Evolutionary conservation across 1,140 invertebrate genomes (phyloP).

Genomic region (Heliconius hermathena): DNA sequence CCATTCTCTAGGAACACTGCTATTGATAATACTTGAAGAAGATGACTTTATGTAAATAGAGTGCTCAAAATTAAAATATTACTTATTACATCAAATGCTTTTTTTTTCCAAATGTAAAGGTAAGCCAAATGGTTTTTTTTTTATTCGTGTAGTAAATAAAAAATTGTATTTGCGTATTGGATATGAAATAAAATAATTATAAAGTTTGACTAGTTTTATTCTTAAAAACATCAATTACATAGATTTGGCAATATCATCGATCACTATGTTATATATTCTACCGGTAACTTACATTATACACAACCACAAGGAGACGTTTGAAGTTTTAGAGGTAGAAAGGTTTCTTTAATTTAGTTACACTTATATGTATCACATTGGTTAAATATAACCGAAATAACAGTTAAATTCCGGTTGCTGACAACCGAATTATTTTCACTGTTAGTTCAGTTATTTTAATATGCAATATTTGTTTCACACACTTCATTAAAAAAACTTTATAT

Average conservation of each 20-base stretch:
- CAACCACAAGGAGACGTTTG: constrained; percentile 53
- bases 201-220: constrained; percentile 70
- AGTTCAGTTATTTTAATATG: not conserved
- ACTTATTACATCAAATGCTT: too few relatives aligned
- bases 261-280: constrained; percentile 44
- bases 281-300: constrained; percentile 50
- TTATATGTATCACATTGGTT: not conserved
- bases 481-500: not conserved
- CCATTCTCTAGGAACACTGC: too few relatives aligned
- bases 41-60: too few relatives aligned
- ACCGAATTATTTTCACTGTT: not conserved
- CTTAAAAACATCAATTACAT: constrained; percentile 69
- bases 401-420: not conserved
- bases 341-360: constrained; percentile 19
- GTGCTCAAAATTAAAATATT: not conserved
- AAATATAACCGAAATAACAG: constrained; percentile 3
- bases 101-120: too few relatives aligned
- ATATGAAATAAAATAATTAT: not conserved
- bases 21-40: too few relatives aligned
- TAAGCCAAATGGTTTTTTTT: too few relatives aligned
- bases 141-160: too few relatives aligned
- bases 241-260: constrained; percentile 62
- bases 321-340: constrained; percentile 48
- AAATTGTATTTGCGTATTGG: too few relatives aligned
- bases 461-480: not conserved